phyloP scores from a whole-genome alignment of 2,797 vertebrate genomes.

The Argya squamiceps region DNA sequence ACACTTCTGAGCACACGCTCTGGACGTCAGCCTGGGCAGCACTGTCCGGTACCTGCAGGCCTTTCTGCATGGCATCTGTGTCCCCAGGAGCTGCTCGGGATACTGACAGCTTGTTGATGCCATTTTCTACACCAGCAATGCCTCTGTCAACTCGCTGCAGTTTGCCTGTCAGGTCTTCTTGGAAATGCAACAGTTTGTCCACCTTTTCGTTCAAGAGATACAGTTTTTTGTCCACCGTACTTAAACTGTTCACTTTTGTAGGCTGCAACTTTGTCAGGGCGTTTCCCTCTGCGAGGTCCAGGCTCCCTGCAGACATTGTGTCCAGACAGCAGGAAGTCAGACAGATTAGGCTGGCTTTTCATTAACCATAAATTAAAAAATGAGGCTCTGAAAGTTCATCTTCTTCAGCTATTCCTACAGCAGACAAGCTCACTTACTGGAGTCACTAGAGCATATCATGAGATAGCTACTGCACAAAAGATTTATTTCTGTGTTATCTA shows the following conservation, averaged over 20 bases:
- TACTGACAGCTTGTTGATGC: conserved; percentile 60
- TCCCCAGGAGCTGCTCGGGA: not conserved
- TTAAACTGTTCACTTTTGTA: conserved; percentile 60
- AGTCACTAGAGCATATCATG: not conserved
- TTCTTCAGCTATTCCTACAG: conserved; percentile 16
- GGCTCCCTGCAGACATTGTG: conserved; percentile 79
- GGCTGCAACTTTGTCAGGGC: conserved; percentile 40
- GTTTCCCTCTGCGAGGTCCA: conserved; percentile 58
- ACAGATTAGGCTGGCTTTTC: conserved; percentile 54
- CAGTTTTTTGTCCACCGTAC: conserved; percentile 80
- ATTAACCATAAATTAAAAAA: conserved; percentile 39
- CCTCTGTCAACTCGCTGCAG: conserved; percentile 76
- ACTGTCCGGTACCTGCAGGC: not conserved
- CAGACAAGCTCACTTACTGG: not conserved
- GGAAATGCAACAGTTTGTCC: conserved; percentile 79
- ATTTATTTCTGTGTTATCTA: conserved; percentile 75
- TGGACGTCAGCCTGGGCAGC: not conserved
- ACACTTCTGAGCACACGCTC: conserved; percentile 74
- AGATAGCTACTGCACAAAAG: conserved; percentile 64
- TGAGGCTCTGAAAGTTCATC: conserved; percentile 22
- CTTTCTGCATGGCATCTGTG: not conserved
- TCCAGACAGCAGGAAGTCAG: conserved; percentile 62
- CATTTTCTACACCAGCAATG: conserved; percentile 76
- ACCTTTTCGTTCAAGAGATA: conserved; percentile 80
- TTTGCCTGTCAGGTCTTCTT: conserved; percentile 79